Evolutionary conservation across 1,140 invertebrate species (phyloP).

Genomic region (Pentalonia nigronervosa): DNA sequence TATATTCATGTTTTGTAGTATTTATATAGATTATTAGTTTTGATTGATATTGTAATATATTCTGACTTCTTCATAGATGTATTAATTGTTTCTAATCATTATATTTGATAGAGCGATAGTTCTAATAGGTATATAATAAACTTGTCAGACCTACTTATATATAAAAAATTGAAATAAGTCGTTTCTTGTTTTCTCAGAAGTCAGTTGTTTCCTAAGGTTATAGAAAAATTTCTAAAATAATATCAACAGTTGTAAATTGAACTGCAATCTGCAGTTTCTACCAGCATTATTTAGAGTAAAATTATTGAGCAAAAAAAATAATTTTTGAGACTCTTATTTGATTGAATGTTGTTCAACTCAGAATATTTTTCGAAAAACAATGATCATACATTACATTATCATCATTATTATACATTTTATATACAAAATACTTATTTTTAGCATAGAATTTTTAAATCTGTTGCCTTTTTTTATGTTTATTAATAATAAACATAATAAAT

Average conservation of each 20-base stretch:
- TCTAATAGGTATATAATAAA: too few species aligned
- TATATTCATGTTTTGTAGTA: background rate
- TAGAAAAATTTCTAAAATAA: background rate
- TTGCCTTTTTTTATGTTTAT: too few species aligned
- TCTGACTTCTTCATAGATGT: too few species aligned
- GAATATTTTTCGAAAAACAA: background rate
- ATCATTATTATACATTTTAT: too few species aligned
- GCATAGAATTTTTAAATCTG: background rate
- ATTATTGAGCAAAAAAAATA: background rate
- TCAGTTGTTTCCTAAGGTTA: background rate
- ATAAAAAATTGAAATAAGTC: background rate
- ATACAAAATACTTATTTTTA: background rate
- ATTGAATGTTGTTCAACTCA: background rate
- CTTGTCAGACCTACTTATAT: too few species aligned
- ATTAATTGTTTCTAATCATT: too few species aligned
- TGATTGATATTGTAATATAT: background rate
- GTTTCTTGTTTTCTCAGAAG: background rate
- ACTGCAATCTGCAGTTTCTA: background rate
- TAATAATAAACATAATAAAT: too few species aligned
- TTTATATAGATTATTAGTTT: background rate
- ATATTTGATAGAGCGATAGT: too few species aligned
- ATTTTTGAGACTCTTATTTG: background rate
- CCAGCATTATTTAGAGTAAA: background rate
- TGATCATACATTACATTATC: background rate
- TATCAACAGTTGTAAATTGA: background rate